A percentile compares a stretch with the other conserved stretches of the same genome.
Evolutionary conservation across 2,113 vertebrate species (phyloP).

Genomic region (Dolichallabes microphthalmus): DNA sequence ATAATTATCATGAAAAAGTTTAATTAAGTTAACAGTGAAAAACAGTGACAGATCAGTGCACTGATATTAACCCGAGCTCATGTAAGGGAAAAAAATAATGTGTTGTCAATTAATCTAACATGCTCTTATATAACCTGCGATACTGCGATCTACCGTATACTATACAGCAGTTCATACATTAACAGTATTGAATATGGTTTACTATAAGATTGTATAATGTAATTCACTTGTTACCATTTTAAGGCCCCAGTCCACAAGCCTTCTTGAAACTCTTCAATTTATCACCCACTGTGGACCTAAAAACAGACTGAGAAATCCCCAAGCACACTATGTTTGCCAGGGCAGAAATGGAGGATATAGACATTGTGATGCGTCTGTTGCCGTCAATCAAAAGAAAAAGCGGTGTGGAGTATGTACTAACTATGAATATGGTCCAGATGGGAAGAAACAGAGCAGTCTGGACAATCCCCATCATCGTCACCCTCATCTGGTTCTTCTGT

Average conservation of each 20-base stretch:
- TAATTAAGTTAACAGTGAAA: not conserved
- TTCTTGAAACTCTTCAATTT: not conserved
- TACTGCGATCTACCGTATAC: not conserved
- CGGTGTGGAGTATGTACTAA: not conserved
- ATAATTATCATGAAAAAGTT: not conserved
- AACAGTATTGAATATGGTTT: not conserved
- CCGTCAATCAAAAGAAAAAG: not conserved
- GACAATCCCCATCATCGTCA: slow-evolving; percentile 40
- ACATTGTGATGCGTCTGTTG: slow-evolving; percentile 7
- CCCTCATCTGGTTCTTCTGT: slow-evolving; percentile 37
- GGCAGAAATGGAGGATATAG: not conserved
- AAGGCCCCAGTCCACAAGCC: not conserved
- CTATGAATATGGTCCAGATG: not conserved
- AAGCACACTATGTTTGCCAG: slow-evolving; percentile 32
- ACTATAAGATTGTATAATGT: not conserved
- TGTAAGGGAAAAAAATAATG: not conserved
- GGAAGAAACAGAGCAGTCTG: slow-evolving; percentile 37
- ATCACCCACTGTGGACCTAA: not conserved
- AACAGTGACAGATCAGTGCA: not conserved
- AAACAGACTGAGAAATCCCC: slow-evolving; percentile 42
- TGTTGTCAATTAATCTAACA: not conserved
- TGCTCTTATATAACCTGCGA: not conserved
- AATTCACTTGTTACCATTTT: not conserved
- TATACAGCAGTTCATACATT: not conserved
- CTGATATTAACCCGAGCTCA: not conserved